phyloP scores from a whole-genome alignment of 2,113 vertebrate genomes.

The Falcunculus frontatus region DNA sequence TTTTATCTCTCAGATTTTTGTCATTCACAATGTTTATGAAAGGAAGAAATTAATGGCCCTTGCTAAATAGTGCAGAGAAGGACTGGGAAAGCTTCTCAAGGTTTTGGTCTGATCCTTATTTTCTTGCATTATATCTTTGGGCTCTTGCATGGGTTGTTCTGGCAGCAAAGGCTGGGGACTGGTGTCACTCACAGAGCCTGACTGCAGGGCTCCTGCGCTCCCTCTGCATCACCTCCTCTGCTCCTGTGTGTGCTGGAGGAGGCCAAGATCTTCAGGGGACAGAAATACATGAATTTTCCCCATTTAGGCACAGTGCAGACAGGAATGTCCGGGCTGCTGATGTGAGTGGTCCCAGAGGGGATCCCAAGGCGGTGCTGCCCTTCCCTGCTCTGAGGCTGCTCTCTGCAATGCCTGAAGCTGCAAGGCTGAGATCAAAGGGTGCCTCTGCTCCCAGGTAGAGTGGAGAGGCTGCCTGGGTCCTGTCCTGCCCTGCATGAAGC shows the following conservation, averaged over 20 bases:
- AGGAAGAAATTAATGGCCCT: slow-evolving; percentile 28
- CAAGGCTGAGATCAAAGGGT: not conserved
- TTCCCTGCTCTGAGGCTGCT: not conserved
- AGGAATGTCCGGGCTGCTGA: not conserved
- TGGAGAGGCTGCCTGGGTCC: not conserved
- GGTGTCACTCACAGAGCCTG: not conserved
- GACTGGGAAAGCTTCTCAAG: not conserved
- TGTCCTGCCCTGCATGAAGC: not conserved
- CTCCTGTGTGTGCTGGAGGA: not conserved
- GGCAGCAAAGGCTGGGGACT: not conserved
- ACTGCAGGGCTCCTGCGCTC: fast-evolving
- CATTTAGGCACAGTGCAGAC: not conserved
- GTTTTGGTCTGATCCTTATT: not conserved
- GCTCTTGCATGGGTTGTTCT: not conserved
- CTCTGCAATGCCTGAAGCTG: not conserved
- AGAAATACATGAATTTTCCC: not conserved
- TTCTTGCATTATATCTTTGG: not conserved
- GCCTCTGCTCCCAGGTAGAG: not conserved
- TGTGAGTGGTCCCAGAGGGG: fast-evolving
- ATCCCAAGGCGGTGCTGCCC: not conserved
- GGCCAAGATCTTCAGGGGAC: not conserved
- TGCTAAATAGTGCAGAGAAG: not conserved
- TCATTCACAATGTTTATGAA: slow-evolving; percentile 35
- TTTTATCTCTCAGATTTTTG: slow-evolving; percentile 46
- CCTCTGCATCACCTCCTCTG: not conserved